phyloP scores from a whole-genome alignment of 2,797 vertebrate genomes.

The Ciconia nigra region DNA sequence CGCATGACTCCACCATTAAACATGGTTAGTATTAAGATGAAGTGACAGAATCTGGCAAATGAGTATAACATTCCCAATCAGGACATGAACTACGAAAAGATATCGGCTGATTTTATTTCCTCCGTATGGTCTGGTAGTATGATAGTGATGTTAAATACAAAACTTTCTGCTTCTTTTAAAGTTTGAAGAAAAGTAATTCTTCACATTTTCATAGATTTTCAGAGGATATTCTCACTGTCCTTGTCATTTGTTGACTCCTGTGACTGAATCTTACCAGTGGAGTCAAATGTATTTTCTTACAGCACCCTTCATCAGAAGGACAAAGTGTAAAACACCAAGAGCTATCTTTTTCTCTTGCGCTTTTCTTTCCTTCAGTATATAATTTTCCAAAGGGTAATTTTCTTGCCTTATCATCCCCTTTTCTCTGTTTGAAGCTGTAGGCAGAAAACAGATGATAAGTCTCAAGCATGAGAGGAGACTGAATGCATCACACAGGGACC shows the following conservation, averaged over 20 bases:
- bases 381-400: background rate
- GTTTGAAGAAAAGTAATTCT: background rate
- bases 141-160: background rate
- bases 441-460: background rate
- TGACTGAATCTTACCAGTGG: background rate
- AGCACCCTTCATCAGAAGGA: background rate
- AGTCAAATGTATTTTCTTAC: background rate
- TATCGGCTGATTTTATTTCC: background rate
- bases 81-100: background rate
- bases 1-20: background rate
- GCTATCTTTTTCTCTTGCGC: background rate
- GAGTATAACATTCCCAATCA: background rate
- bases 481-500: background rate
- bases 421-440: background rate
- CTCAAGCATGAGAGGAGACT: background rate
- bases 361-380: background rate
- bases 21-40: background rate
- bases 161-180: background rate
- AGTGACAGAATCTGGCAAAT: background rate
- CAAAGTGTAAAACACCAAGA: background rate
- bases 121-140: background rate
- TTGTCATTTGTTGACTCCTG: background rate
- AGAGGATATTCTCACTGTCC: background rate
- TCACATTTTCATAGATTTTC: background rate
- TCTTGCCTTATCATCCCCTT: background rate